Evolutionary conservation across 2,113 vertebrate genomes (phyloP).

Genomic region (Tringa solitaria): DNA sequence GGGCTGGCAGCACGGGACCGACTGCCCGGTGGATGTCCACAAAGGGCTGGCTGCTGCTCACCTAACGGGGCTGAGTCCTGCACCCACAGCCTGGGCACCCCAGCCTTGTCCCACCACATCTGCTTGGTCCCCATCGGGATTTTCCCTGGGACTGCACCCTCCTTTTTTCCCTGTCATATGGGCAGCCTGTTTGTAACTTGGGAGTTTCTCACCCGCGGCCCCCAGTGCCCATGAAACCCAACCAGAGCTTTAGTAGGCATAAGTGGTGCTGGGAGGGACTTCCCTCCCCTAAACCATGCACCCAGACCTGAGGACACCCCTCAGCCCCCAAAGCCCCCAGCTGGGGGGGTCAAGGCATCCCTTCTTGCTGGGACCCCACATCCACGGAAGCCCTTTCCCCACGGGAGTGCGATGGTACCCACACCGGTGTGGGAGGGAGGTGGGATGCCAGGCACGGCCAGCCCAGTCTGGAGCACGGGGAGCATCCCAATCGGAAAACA

Average conservation of each 20-base stretch:
- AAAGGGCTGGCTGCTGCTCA: not conserved
- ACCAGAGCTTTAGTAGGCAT: not conserved
- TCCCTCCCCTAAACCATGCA: not conserved
- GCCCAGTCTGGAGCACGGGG: not conserved
- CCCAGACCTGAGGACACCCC: not conserved
- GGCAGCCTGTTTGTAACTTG: rapidly evolving
- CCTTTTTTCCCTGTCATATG: rapidly evolving
- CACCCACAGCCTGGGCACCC: not conserved
- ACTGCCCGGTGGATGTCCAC: not conserved
- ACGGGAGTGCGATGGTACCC: rapidly evolving
- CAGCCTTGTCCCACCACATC: not conserved
- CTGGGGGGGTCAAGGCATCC: rapidly evolving
- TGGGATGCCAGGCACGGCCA: not conserved
- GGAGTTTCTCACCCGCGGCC: rapidly evolving
- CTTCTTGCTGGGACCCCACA: rapidly evolving
- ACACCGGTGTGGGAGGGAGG: rapidly evolving
- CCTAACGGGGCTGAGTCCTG: rapidly evolving
- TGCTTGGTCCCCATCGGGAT: not conserved
- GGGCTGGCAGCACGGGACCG: not conserved
- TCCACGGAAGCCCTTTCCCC: not conserved
- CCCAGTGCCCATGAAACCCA: not conserved
- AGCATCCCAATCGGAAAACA: not conserved
- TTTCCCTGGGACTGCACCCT: not conserved
- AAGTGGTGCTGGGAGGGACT: not conserved
- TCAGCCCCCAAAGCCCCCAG: not conserved